Evolutionary conservation across 2,797 vertebrate genomes (phyloP).

Genomic region (Mus caroli): DNA sequence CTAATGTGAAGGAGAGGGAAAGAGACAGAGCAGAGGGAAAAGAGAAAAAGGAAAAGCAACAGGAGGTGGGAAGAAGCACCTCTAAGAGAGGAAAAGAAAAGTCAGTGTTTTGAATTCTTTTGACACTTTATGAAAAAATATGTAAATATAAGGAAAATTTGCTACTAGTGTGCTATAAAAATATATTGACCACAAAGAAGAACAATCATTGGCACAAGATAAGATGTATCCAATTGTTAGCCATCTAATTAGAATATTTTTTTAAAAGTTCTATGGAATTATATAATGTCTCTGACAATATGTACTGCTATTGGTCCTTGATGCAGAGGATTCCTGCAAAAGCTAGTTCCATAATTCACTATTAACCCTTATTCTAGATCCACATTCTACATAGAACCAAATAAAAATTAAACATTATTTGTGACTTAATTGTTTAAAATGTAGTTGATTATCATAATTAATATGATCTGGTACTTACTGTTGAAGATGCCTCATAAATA

Average conservation of each 20-base stretch:
- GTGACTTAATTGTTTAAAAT: background rate
- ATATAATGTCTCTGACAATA: background rate
- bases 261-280: background rate
- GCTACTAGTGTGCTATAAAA: constrained; percentile 41
- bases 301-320: background rate
- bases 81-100: background rate
- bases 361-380: background rate
- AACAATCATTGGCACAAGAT: background rate
- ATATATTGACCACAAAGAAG: background rate
- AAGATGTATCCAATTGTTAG: constrained; percentile 34
- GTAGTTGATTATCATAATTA: background rate
- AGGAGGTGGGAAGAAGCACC: background rate
- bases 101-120: background rate
- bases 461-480: background rate
- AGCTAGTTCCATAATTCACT: background rate
- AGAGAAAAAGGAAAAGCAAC: background rate
- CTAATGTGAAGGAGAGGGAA: background rate
- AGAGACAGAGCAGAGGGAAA: background rate
- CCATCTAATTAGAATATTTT: background rate
- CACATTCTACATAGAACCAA: background rate
- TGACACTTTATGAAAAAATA: background rate
- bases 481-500: background rate
- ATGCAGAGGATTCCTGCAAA: background rate
- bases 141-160: constrained; percentile 19
- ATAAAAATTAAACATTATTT: background rate